Evolutionary conservation across 2,797 vertebrate species (phyloP), one percentile per base, ranked within the genome.

Genomic region (Pempheris klunzingeri): DNA sequence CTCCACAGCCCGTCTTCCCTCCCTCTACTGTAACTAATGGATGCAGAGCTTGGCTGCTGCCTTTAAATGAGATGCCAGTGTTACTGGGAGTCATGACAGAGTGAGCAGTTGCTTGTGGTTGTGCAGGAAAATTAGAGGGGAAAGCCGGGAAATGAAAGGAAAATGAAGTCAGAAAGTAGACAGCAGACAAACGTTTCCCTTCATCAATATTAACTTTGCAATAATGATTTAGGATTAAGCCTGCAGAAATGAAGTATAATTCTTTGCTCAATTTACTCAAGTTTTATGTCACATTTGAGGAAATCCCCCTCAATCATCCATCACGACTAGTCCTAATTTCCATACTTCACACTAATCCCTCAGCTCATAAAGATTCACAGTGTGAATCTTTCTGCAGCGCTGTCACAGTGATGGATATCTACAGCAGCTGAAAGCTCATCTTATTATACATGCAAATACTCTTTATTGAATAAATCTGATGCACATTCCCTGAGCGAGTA

Each of bases 21-120:
- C 87, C 83, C 82, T 86, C 78, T 54, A 22, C 82, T 88, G 83
- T 46, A 83, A 87, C 91, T 89, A 87, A 90, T 86, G 82, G 91
- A 88, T 90, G 87, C 86, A 60, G 86, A 83, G 86, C 68, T 20
- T 55, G 82, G 78, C 90, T 87, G 77, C 89, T 71, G 92, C 83
- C 85, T 90, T 86, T 79, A 88, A 92, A 91, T 88, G 89, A 93
- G 89, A 92, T 92, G 91, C 92, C 91, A 88, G 78, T 81, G 87
- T 81, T 86, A 72, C 86, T 59, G 84, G 81, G 78, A 89, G 86
- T 86, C 83, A 87, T 84, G 83, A 88, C 87, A 82, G 79, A 86
- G 80, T 11, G 38, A 81, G 79, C 76, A n/a, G 78, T 11, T 32
- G 76, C 66, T 80, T 83, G 84, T 80, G 88, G 83, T 83, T 54